Base-by-base conservation (phyloP, 1,140 invertebrate species). In the Leptestheria dahalacensis region DNA sequence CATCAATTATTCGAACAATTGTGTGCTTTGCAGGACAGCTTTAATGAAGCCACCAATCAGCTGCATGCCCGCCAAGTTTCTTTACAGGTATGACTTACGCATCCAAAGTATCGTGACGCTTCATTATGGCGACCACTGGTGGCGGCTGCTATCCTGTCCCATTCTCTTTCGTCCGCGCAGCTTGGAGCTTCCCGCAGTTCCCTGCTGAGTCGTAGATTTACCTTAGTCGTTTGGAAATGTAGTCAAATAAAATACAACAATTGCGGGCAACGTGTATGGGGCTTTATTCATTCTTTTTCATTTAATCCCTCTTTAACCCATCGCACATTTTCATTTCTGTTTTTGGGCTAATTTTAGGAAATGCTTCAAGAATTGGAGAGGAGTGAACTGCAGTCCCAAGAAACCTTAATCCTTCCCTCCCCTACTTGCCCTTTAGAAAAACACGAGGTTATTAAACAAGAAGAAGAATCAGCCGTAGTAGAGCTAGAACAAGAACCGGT, bases 1-100 rank as follows among this genome's bases (percentile, higher is more conserved):
- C 70, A 72, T 66, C 72, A 74, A n/a, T 73, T 82, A 62, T 70
- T 72, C 52, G 69, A 74, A 58, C 78, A 82, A 53, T 70, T 83
- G 63, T 67, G 68, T 64, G 70, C 70, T n/a, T 73, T 81, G 50
- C 75, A 72, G 46, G 68, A 71, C 56, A 71, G 77, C 28, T 76
- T 82, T 63, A 67, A 70, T 47, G 77, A 80, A 68, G 78, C 78
- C 50, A 75, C 73, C 63, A 67, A 68, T 67, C 72, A 78, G 68
- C 72, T 81, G 66, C 73, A 72, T 65, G 70, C 71, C 51, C 77
- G 78, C 65, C 75, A 81, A 64, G 72, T 78, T 61, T 69, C 72
- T 58, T 74, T 81, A 68, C 73, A 68, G 65, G 71, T 70, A 73
- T 70, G 68, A 69, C 67, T 41, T 41, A 41, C 15, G 33, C 33